Base-by-base conservation (phyloP, 2,113 vertebrate species). In the Oreochromis aureus region DNA sequence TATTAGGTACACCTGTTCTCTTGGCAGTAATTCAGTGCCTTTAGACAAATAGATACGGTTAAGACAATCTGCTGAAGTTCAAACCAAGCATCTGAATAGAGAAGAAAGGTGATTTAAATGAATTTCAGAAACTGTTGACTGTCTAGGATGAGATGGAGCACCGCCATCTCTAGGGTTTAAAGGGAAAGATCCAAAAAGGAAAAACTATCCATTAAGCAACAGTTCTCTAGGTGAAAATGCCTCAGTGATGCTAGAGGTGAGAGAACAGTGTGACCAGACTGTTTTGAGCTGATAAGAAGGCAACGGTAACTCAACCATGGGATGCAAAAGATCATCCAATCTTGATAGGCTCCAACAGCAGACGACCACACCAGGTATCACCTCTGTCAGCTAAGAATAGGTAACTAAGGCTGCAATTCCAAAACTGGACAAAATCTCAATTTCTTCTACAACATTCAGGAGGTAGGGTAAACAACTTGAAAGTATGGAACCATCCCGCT, bases 291-390 rank as follows among this genome's bases (percentile, higher is more conserved):
- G 24, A 54, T 10, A 54, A 9, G 8, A 76, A 5, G 24, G 5
- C 15, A 76, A 76, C 24, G 19, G 69, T 76, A 76, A 76, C 41
- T 76, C 69, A 30, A 30, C 24, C 44, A 19, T 5, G 16, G 44
- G 6, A 48, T 76, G 44, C 9, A 2, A 16, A 11, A 19, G 24
- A 18, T 46, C 69, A 46, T 18, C 7, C 8, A 48, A 11, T 46
- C 24, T 0, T 76, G 69, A 76, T 27, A 48, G 69, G 6, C 2
- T 73, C 24, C 5, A 11, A 10, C 24, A 30, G 9, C 15, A 19
- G 24, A 30, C 0, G 9, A 5, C 69, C 15, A 30, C 10, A 76
- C 15, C 22, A 2, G 1, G 15, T 73, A 13, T 46, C 5, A 3
- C 41, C 15, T 48, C 6, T 76, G 15, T 48, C 39, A 16, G 2